Percentiles rank a stretch among this genome's conserved stretches.
Conservation (phyloP, 1,140 invertebrate species). For the Ceratina japonica region DNA sequence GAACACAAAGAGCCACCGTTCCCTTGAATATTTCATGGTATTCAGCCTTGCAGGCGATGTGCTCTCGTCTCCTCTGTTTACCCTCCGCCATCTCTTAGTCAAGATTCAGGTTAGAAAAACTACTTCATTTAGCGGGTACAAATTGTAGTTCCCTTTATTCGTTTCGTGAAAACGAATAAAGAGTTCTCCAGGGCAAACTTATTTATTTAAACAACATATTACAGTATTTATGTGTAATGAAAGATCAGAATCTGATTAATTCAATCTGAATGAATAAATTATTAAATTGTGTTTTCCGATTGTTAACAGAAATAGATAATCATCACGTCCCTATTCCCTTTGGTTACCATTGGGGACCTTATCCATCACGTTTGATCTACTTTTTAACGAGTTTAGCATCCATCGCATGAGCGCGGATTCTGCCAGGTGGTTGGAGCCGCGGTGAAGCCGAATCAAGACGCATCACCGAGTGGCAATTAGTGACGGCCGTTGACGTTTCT, state of each 20-base stretch:
- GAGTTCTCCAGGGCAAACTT: too few species aligned
- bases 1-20: conserved; percentile 31
- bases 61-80: conserved; percentile 17
- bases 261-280: too few species aligned
- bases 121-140: conserved; percentile 22
- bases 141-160: conserved; percentile 18
- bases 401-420: conserved; percentile 22
- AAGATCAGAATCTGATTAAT: too few species aligned
- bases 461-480: conserved; percentile 67
- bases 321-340: not conserved
- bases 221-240: too few species aligned
- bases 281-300: too few species aligned
- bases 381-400: not conserved
- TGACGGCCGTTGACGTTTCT: conserved; percentile 68
- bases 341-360: not conserved
- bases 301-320: too few species aligned
- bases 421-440: conserved; percentile 52
- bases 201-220: too few species aligned
- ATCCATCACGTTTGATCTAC: not conserved
- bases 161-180: too few species aligned
- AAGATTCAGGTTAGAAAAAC: not conserved
- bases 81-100: not conserved
- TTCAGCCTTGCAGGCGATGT: conserved; percentile 26
- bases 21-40: conserved; percentile 48
- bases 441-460: conserved; percentile 57